These are phyloP conservation scores for Sylvietta virens DNA, from an alignment of 2,113 vertebrate species.

Conservation along the genomic window DNA sequence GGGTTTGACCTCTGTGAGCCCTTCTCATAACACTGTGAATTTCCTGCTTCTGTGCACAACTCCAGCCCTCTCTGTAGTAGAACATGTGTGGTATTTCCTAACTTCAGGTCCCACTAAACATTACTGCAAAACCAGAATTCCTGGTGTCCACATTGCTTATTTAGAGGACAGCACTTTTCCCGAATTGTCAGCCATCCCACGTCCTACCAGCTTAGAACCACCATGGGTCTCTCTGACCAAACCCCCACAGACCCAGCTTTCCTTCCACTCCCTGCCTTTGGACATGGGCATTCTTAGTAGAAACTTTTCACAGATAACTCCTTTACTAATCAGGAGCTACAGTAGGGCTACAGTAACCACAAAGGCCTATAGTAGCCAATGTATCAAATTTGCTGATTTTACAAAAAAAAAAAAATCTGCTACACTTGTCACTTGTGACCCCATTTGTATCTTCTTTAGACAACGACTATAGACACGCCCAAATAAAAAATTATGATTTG, in stretches of 20 bases:
- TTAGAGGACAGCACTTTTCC: neutral
- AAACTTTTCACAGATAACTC: neutral
- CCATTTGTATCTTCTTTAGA: neutral
- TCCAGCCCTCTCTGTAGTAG: neutral
- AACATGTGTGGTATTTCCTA: fast-evolving
- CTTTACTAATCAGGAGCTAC: neutral
- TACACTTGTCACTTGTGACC: neutral
- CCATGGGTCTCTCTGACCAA: neutral
- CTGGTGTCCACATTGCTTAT: neutral
- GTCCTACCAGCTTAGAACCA: neutral
- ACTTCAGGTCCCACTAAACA: neutral
- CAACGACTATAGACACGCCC: neutral
- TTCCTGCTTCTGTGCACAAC: neutral
- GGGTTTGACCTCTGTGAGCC: constrained; percentile 62
- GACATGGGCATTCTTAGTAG: fast-evolving
- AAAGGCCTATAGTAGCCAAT: neutral
- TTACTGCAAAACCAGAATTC: neutral
- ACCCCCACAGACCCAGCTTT: neutral
- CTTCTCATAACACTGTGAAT: neutral
- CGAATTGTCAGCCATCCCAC: neutral
- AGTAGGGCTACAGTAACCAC: neutral
- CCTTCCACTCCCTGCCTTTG: neutral
- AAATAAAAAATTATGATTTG: neutral
- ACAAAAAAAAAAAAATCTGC: neutral
- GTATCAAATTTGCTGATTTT: neutral